Conservation (phyloP, 2,797 vertebrate genomes). For the Okamejei kenojei region DNA sequence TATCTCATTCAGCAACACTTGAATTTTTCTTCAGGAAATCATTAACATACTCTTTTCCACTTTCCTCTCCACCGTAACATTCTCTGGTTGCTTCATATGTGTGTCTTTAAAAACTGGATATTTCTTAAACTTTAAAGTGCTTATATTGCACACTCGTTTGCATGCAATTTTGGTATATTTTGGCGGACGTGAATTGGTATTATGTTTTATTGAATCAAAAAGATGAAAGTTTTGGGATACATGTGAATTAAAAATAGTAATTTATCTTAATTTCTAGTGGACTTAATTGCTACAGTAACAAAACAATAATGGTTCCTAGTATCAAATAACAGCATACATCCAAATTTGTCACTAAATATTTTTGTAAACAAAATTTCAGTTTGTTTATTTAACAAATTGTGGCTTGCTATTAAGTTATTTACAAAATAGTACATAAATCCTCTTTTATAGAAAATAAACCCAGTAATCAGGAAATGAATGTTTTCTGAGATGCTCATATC, state of each 20-base stretch:
- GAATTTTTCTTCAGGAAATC: too few species aligned
- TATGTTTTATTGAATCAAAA: too few species aligned
- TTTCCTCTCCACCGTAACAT: too few species aligned
- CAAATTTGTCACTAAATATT: background rate
- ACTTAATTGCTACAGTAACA: background rate
- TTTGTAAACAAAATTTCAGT: background rate
- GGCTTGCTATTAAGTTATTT: background rate
- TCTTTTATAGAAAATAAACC: constrained; percentile 2
- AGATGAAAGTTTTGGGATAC: too few species aligned
- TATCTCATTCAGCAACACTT: too few species aligned
- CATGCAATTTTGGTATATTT: too few species aligned
- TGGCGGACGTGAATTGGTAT: too few species aligned
- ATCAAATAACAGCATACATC: background rate
- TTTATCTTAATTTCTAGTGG: background rate
- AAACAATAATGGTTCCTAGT: background rate
- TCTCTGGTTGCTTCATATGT: too few species aligned
- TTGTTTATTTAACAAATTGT: background rate
- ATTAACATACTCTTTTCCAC: too few species aligned
- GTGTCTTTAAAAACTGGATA: too few species aligned
- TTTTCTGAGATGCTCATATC: background rate
- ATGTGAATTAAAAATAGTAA: background rate
- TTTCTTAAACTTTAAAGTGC: too few species aligned
- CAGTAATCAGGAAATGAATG: constrained; percentile 17
- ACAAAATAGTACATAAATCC: background rate
- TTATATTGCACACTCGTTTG: too few species aligned